phyloP scores from a whole-genome alignment of 2,888 invertebrate genomes.

The Dugesia japonica region DNA sequence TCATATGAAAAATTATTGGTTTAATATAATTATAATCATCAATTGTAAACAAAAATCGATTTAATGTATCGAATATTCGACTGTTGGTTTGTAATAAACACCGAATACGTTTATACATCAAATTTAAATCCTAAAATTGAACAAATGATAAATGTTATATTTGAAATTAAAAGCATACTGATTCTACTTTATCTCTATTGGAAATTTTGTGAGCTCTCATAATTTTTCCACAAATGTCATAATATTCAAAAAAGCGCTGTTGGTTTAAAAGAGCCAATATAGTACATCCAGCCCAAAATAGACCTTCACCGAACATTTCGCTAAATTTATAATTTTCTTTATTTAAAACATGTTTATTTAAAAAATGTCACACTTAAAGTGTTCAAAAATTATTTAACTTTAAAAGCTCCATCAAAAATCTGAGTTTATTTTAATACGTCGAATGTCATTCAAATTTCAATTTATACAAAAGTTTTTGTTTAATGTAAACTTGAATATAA shows the following conservation, averaged over 20 bases:
- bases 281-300: conserved; percentile 95
- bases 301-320: conserved; percentile 85
- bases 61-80: conserved; percentile 2
- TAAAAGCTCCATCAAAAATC: no score
- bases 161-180: neutral
- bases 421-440: no score
- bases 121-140: neutral
- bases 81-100: neutral
- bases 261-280: conserved; percentile 85
- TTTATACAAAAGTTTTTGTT: no score
- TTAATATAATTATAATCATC: neutral
- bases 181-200: conserved; percentile 36
- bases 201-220: conserved; percentile 68
- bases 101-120: neutral
- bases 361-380: no score
- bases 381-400: no score
- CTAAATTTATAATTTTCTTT: no score
- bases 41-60: neutral
- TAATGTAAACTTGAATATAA: no score
- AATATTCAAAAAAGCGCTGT: conserved; percentile 80
- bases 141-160: neutral
- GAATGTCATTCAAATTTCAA: no score
- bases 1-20: neutral
- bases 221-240: conserved; percentile 96
- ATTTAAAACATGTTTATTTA: no score